Percentiles rank a stretch among this genome's conserved stretches.
Evolutionary conservation across 2,113 vertebrate species (phyloP).

Genomic region (Sus scrofa): DNA sequence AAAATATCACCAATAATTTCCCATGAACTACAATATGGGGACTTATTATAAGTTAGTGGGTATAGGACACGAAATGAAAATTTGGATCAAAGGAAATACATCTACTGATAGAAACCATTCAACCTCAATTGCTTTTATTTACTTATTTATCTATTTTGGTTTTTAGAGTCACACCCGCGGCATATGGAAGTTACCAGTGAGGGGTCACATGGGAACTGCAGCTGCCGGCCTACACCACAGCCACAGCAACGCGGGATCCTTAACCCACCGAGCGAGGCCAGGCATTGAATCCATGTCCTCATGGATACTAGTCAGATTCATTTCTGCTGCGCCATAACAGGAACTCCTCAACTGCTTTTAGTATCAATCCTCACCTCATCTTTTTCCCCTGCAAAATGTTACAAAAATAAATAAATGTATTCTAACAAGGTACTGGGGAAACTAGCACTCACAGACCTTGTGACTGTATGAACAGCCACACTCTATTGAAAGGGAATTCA

Average conservation of each 20-base stretch:
- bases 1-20: neutral
- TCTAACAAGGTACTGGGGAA: neutral
- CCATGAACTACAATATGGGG: neutral
- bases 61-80: neutral
- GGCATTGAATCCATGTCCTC: no score
- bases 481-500: neutral
- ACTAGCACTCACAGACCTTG: neutral
- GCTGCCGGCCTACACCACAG: no score
- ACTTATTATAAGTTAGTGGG: neutral
- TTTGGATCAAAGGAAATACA: neutral
- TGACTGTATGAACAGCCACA: accelerated
- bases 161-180: no score
- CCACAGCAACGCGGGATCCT: no score
- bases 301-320: no score
- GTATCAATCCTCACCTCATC: neutral
- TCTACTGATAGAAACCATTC: neutral
- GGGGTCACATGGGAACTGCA: no score
- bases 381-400: neutral
- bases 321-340: no score
- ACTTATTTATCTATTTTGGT: no score
- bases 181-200: no score
- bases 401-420: neutral
- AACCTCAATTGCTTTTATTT: neutral
- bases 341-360: neutral
- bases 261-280: no score